phyloP scores from a whole-genome alignment of 2,797 vertebrate genomes.

The Parauchenoglanis punctatus region DNA sequence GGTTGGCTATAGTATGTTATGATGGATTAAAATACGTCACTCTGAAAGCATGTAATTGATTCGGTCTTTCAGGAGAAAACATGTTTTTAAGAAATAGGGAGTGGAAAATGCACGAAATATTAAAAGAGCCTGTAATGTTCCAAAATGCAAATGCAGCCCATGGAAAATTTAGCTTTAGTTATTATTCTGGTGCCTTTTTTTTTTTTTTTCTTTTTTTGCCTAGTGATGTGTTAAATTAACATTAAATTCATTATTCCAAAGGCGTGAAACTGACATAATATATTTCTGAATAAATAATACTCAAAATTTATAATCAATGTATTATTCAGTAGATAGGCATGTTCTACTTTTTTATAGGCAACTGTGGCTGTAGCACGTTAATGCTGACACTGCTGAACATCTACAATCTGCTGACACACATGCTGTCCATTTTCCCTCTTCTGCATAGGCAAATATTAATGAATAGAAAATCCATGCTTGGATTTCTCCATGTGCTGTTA shows the following conservation, averaged over 20 bases:
- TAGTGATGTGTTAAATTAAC: not conserved
- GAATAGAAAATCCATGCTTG: not conserved
- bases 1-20: not conserved
- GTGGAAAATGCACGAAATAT: not conserved
- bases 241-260: not conserved
- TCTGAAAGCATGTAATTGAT: not conserved
- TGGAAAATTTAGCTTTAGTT: not conserved
- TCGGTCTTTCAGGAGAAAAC: not conserved
- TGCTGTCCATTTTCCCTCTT: not conserved
- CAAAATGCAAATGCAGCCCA: not conserved
- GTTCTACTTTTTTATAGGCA: not conserved
- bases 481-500: not conserved
- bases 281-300: too few species aligned
- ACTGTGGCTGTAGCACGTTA: not conserved
- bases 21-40: not conserved
- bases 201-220: not conserved
- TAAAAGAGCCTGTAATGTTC: not conserved
- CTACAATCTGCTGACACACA: not conserved
- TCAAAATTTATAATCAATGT: not conserved
- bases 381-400: not conserved
- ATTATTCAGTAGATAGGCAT: not conserved
- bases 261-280: too few species aligned
- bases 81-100: not conserved
- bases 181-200: not conserved
- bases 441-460: conserved; percentile 7